Conservation (phyloP, 2,888 invertebrate genomes). For the Cheilosia soror region DNA sequence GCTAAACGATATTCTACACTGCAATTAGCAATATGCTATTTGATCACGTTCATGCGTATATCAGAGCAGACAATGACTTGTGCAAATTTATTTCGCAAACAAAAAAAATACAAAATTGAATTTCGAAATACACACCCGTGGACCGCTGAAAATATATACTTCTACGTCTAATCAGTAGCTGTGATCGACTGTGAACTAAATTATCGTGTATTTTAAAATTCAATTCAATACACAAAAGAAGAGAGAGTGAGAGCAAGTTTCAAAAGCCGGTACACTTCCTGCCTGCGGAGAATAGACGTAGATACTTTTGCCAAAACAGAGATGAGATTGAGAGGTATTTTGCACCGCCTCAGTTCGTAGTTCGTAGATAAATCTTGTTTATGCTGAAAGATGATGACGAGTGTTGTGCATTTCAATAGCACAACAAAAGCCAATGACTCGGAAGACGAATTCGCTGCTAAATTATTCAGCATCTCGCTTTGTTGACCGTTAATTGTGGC, state of each 20-base stretch:
- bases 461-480: constrained; percentile 39
- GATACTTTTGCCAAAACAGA: constrained; percentile 24
- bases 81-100: neutral
- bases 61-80: constrained; percentile 1
- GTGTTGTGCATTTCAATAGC: constrained; percentile 32
- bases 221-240: constrained; percentile 31
- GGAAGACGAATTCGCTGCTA: constrained; percentile 12
- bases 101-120: neutral
- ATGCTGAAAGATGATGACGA: constrained; percentile 33
- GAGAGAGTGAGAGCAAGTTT: neutral
- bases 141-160: neutral
- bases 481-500: constrained; percentile 24
- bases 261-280: constrained; percentile 23
- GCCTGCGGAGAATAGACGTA: neutral
- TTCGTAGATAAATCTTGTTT: constrained; percentile 14
- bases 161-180: constrained; percentile 24
- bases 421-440: constrained; percentile 60
- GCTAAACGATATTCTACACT: constrained; percentile 13
- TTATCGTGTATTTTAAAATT: constrained; percentile 31
- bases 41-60: constrained; percentile 3
- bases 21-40: constrained; percentile 3
- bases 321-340: constrained; percentile 9
- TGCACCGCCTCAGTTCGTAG: neutral
- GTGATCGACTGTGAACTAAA: constrained; percentile 42
- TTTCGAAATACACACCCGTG: constrained; percentile 1